phyloP scores from a whole-genome alignment of 2,797 vertebrate genomes.

The Tamandua tetradactyla region DNA sequence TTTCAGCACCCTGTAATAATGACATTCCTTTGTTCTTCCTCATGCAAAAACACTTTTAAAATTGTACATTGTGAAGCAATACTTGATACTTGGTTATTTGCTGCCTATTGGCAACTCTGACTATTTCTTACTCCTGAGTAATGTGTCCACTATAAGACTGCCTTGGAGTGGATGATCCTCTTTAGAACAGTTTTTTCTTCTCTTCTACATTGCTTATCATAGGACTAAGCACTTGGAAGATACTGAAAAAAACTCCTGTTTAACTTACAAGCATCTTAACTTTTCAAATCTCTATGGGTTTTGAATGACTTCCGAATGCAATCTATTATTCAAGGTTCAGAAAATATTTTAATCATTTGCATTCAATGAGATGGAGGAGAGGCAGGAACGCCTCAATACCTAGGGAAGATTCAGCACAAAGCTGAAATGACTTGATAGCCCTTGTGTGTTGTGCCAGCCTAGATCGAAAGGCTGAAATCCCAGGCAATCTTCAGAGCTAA shows the following conservation, averaged over 20 bases:
- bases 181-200: not conserved
- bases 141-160: not conserved
- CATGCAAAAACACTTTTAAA: too few species aligned
- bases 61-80: not conserved
- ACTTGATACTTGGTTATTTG: not conserved
- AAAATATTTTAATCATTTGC: not conserved
- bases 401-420: slow-evolving; percentile 19
- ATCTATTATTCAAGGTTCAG: not conserved
- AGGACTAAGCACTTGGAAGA: not conserved
- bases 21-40: too few species aligned
- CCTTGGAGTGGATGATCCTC: not conserved
- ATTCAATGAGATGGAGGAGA: slow-evolving; percentile 11
- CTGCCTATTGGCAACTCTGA: not conserved
- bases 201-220: not conserved
- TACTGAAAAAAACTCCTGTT: not conserved
- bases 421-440: not conserved
- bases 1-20: too few species aligned
- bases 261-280: slow-evolving; percentile 49
- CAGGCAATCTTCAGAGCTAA: not conserved
- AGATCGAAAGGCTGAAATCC: not conserved
- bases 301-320: not conserved
- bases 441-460: not conserved
- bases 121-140: not conserved
- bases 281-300: slow-evolving; percentile 34
- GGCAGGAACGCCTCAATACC: not conserved